These are phyloP conservation scores for Cheumatopsyche charites DNA, from an alignment of 1,140 invertebrate species.

Conservation along the genomic window DNA sequence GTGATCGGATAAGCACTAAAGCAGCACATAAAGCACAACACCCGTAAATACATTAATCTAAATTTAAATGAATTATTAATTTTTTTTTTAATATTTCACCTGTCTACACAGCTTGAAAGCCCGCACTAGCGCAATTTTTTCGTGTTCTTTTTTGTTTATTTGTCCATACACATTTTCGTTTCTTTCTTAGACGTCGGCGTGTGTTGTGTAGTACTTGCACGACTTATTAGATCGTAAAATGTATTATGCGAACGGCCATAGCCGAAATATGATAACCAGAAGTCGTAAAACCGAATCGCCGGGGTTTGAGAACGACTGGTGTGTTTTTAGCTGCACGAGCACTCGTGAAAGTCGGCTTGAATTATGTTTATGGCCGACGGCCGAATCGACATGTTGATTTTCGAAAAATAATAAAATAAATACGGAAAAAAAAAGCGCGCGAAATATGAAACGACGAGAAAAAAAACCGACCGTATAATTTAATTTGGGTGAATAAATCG, in stretches of 20 bases:
- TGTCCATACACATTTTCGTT: neutral
- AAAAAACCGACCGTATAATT: too few relatives aligned
- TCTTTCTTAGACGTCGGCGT: neutral
- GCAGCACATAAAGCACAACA: too few relatives aligned
- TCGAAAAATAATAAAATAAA: neutral
- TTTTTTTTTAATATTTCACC: too few relatives aligned
- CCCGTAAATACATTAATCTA: too few relatives aligned
- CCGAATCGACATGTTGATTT: conserved; percentile 12
- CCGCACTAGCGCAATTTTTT: neutral
- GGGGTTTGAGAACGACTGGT: neutral
- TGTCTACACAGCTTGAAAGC: too few relatives aligned
- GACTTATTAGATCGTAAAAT: conserved; percentile 32
- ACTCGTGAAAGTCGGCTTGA: conserved; percentile 32
- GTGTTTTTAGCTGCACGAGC: neutral
- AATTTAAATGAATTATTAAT: too few relatives aligned
- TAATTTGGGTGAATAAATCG: neutral
- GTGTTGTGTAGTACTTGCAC: neutral
- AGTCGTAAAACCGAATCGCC: conserved; percentile 22
- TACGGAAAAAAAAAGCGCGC: neutral
- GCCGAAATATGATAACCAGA: conserved; percentile 33
- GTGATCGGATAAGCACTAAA: too few relatives aligned
- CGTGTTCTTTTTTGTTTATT: conserved; percentile 2
- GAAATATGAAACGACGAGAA: too few relatives aligned
- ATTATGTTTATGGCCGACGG: conserved; percentile 26
- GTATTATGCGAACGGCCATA: conserved; percentile 25